Percentiles rank a stretch among this genome's conserved stretches.
phyloP scores from a whole-genome alignment of 2,888 invertebrate species.

The Crepidodera aurea region DNA sequence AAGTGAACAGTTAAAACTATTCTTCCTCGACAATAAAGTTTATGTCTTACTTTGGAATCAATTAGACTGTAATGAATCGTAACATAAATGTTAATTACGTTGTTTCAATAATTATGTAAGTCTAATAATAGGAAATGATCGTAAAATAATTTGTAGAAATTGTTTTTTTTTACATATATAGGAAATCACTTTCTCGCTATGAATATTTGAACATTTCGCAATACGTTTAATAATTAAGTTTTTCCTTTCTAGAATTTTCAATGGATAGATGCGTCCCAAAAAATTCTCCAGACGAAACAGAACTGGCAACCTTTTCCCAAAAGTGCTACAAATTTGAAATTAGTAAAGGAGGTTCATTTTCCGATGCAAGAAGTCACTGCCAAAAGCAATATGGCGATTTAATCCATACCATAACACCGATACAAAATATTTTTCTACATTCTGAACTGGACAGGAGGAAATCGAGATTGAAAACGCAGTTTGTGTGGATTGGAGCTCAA shows the following conservation, averaged over 20 bases:
- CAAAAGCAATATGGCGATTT: slow-evolving; percentile 72
- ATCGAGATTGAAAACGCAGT: slow-evolving; percentile 79
- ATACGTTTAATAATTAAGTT: too few relatives aligned
- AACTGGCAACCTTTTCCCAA: slow-evolving; percentile 82
- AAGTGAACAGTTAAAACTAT: not conserved
- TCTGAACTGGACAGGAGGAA: slow-evolving; percentile 85
- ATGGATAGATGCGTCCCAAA: slow-evolving; percentile 82
- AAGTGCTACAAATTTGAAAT: slow-evolving; percentile 91
- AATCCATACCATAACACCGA: slow-evolving; percentile 69
- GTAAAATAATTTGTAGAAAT: too few relatives aligned
- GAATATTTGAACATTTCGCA: too few relatives aligned
- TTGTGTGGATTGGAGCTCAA: slow-evolving; percentile 92
- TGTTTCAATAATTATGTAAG: too few relatives aligned
- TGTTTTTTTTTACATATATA: too few relatives aligned
- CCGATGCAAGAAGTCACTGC: slow-evolving; percentile 81
- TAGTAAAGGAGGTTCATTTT: slow-evolving; percentile 82
- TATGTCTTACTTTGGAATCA: not conserved
- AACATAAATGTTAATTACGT: not conserved
- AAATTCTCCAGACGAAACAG: slow-evolving; percentile 79
- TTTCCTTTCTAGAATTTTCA: slow-evolving; percentile 79
- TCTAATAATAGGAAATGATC: too few relatives aligned
- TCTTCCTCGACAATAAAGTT: not conserved
- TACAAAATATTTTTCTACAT: slow-evolving; percentile 72
- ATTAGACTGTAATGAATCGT: not conserved
- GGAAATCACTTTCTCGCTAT: too few relatives aligned